Evolutionary conservation across 2,797 vertebrate species (phyloP).

Genomic region (Champsocephalus esox): DNA sequence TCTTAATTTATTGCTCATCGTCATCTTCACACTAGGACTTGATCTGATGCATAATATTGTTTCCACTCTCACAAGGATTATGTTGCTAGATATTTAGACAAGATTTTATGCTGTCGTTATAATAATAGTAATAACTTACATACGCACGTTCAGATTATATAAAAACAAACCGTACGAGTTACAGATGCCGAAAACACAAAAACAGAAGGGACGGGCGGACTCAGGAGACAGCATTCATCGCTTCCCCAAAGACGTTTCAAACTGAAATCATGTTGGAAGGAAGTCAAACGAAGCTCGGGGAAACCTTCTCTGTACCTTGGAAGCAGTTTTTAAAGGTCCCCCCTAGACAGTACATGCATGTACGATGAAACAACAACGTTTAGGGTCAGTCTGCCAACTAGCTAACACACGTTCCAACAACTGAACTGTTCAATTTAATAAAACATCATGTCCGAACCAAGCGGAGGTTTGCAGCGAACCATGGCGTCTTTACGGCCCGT

Average conservation of each 20-base stretch:
- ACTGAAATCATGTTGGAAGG: constrained; percentile 3
- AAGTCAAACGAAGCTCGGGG: constrained; percentile 1
- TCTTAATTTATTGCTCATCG: constrained; percentile 86
- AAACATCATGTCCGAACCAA: background rate
- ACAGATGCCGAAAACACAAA: constrained; percentile 63
- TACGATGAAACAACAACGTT: constrained; percentile 22
- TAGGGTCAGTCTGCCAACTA: constrained; percentile 6
- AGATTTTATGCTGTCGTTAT: constrained; percentile 69
- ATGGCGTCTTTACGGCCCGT: constrained; percentile 2
- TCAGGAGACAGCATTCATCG: constrained; percentile 26
- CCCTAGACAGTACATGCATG: constrained; percentile 13
- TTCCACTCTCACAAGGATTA: constrained; percentile 80
- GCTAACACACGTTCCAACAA: background rate
- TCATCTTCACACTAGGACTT: constrained; percentile 82
- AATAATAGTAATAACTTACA: constrained; percentile 69
- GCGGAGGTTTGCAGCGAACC: constrained; percentile 6
- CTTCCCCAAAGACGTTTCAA: constrained; percentile 25
- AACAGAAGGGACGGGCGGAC: constrained; percentile 61
- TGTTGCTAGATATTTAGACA: constrained; percentile 81
- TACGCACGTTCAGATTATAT: constrained; percentile 70
- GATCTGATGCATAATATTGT: constrained; percentile 85
- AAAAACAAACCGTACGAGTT: constrained; percentile 77
- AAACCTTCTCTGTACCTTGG: constrained; percentile 12
- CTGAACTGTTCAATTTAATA: background rate
- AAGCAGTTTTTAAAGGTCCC: constrained; percentile 39